phyloP scores from a whole-genome alignment of 1,140 invertebrate species.

The Arion vulgaris region DNA sequence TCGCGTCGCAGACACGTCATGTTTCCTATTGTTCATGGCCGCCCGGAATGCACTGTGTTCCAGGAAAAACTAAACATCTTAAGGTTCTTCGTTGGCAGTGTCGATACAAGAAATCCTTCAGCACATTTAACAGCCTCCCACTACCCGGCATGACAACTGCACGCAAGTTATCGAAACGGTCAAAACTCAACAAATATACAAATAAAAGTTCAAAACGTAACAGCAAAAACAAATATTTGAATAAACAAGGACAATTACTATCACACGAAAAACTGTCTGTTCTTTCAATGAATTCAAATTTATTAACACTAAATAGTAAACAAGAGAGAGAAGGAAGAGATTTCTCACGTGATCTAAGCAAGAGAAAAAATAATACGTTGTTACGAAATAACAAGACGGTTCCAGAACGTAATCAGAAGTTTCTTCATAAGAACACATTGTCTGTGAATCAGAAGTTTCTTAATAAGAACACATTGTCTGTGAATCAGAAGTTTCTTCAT shows the following conservation, averaged over 20 bases:
- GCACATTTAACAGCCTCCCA: background rate
- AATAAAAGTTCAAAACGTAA: background rate
- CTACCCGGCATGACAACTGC: background rate
- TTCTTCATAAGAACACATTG: too few species aligned
- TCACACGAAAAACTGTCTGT: background rate
- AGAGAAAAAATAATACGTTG: too few species aligned
- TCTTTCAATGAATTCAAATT: background rate
- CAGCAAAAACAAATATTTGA: background rate
- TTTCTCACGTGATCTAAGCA: too few species aligned
- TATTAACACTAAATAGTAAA: background rate
- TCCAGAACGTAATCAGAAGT: too few species aligned
- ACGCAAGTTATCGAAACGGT: background rate
- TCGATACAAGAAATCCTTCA: constrained; percentile 48
- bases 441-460: too few species aligned
- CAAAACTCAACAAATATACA: background rate
- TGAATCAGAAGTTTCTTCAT: too few species aligned
- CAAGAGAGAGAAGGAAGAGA: background rate
- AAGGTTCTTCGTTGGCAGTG: constrained; percentile 73
- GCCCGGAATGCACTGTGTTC: constrained; percentile 75
- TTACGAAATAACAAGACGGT: too few species aligned
- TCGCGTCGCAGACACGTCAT: background rate
- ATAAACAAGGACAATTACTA: background rate
- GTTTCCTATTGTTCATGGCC: constrained; percentile 76
- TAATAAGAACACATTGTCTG: too few species aligned
- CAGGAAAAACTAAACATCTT: constrained; percentile 60